A percentile compares a stretch with the other conserved stretches of the same genome.
phyloP scores from a whole-genome alignment of 2,113 vertebrate species.

The Paramormyrops kingsleyae region DNA sequence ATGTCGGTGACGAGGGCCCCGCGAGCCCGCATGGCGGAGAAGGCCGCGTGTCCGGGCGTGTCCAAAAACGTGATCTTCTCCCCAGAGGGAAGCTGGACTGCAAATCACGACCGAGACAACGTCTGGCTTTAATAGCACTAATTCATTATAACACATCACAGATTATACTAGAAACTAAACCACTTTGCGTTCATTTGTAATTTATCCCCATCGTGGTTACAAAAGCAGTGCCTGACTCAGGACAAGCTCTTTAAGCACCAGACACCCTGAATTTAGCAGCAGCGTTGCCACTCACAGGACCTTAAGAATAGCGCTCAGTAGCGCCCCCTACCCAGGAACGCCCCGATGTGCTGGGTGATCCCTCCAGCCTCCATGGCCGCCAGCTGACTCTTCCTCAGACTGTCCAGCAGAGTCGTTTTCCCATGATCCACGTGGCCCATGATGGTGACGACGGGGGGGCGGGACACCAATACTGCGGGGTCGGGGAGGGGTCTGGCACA shows the following conservation, averaged over 20 bases:
- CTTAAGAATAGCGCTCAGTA: background rate
- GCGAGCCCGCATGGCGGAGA: constrained; percentile 85
- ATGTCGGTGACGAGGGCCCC: constrained; percentile 87
- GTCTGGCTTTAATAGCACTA: background rate
- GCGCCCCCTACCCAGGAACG: constrained; percentile 68
- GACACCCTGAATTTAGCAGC: background rate
- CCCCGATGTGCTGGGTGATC: constrained; percentile 83
- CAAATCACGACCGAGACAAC: background rate
- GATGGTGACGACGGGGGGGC: constrained; percentile 86
- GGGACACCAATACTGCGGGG: constrained; percentile 56
- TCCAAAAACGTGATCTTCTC: constrained; percentile 95
- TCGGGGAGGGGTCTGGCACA: constrained; percentile 68
- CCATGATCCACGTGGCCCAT: constrained; percentile 97
- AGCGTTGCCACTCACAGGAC: background rate
- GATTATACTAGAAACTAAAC: background rate
- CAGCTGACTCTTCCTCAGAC: constrained; percentile 80
- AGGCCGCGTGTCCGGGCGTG: constrained; percentile 93
- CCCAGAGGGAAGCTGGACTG: constrained; percentile 85
- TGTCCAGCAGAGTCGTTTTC: constrained; percentile 90
- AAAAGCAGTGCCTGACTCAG: background rate
- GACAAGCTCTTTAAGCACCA: background rate
- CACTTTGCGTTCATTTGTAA: background rate
- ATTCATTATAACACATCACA: background rate
- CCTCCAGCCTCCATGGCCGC: constrained; percentile 73
- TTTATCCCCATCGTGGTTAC: background rate